Evolutionary conservation across 2,113 vertebrate genomes (phyloP).

Genomic region (Dendrocopos noguchii): DNA sequence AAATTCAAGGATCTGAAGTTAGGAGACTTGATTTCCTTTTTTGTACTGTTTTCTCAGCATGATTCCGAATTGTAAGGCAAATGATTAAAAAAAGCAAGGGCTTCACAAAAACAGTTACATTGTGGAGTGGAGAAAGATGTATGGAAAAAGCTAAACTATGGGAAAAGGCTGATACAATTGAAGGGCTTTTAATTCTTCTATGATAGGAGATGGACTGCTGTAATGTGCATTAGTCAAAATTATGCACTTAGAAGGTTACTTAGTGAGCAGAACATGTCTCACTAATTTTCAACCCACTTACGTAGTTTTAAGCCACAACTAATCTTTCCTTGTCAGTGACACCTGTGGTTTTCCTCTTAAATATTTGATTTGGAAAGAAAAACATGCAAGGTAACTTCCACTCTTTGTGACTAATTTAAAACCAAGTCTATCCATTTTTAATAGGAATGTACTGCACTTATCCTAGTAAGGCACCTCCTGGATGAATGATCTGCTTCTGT

Average conservation of each 20-base stretch:
- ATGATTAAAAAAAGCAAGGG: background rate
- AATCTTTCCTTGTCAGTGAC: constrained; percentile 48
- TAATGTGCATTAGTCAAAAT: background rate
- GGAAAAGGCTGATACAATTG: background rate
- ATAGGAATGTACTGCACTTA: constrained; percentile 34
- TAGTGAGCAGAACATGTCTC: background rate
- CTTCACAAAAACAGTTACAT: background rate
- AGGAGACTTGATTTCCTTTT: background rate
- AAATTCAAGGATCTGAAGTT: background rate
- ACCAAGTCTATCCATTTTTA: constrained; percentile 63
- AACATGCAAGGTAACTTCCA: constrained; percentile 38
- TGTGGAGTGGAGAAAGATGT: background rate
- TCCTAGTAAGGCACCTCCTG: background rate
- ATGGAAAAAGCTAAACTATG: background rate
- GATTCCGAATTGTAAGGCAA: constrained; percentile 41
- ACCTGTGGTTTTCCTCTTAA: constrained; percentile 64
- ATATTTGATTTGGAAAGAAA: constrained; percentile 75
- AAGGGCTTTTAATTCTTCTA: background rate
- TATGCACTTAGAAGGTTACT: background rate
- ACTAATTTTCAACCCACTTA: background rate
- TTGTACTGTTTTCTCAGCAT: background rate
- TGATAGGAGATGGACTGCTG: background rate
- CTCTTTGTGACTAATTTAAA: constrained; percentile 53
- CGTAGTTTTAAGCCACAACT: constrained; percentile 41
- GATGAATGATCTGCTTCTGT: background rate